Evolutionary conservation across 2,113 vertebrate genomes (phyloP).

Genomic region (Grus americana): DNA sequence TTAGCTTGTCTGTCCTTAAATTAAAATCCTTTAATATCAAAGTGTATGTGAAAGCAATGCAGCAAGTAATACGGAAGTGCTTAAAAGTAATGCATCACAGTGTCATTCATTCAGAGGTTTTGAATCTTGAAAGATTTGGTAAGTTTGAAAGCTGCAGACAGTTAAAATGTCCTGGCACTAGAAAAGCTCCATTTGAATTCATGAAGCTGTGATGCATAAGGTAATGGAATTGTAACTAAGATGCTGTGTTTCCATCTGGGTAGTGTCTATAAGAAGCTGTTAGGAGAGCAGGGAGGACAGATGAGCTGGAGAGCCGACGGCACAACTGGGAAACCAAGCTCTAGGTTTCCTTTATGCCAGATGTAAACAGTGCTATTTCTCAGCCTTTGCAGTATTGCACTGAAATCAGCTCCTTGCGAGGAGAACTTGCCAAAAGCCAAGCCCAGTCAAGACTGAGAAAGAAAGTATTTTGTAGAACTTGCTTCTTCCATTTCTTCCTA

Average conservation of each 20-base stretch:
- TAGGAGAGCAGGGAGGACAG: not conserved
- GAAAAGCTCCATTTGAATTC: not conserved
- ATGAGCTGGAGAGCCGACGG: not conserved
- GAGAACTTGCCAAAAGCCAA: not conserved
- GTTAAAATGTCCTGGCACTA: not conserved
- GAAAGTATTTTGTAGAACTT: not conserved
- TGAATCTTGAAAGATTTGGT: not conserved
- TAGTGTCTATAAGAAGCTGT: not conserved
- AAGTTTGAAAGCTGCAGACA: not conserved
- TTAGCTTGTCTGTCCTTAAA: not conserved
- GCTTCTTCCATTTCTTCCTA: not conserved
- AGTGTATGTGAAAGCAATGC: not conserved
- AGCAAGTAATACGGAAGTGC: not conserved
- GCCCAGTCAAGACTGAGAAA: not conserved
- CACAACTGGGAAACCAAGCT: not conserved
- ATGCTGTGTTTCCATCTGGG: not conserved
- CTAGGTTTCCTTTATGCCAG: not conserved
- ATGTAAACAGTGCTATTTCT: not conserved
- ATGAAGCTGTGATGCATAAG: not conserved
- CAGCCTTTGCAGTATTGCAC: not conserved
- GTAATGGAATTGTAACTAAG: not conserved
- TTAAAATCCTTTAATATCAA: not conserved
- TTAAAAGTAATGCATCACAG: not conserved
- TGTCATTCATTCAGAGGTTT: not conserved
- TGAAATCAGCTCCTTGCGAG: not conserved